These are phyloP conservation scores for Phylloscopus collybita DNA, from an alignment of 2,797 vertebrate species.

Conservation along the genomic window DNA sequence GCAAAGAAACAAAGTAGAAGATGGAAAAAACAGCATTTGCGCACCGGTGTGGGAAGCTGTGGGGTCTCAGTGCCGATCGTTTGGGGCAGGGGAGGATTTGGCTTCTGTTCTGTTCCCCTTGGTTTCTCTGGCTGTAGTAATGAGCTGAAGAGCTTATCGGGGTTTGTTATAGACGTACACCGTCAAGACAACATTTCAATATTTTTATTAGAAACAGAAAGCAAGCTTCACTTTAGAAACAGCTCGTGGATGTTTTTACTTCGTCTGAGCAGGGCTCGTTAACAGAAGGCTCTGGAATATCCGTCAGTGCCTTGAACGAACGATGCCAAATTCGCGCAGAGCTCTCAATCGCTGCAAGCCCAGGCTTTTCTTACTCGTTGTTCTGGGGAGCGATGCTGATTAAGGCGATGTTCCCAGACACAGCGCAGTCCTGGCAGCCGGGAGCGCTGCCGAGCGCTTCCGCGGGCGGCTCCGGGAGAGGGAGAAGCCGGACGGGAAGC, in stretches of 20 bases:
- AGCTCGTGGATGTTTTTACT: neutral
- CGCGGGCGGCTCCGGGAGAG: too few relatives aligned
- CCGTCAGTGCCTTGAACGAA: neutral
- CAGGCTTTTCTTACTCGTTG: accelerated
- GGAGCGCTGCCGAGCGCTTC: neutral
- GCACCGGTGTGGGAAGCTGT: accelerated
- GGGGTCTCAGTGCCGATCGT: neutral
- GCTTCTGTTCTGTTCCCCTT: neutral
- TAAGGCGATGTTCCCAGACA: accelerated
- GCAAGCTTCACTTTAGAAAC: neutral
- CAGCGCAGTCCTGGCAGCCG: accelerated
- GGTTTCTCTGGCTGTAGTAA: neutral
- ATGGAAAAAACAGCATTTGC: neutral
- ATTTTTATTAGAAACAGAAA: neutral
- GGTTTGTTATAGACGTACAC: accelerated
- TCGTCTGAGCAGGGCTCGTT: neutral
- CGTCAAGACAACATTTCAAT: neutral
- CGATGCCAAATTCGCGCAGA: neutral
- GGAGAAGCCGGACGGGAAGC: neutral
- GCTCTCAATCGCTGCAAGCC: neutral
- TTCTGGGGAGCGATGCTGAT: neutral
- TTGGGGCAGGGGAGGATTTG: neutral
- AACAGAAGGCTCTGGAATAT: neutral
- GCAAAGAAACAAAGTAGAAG: neutral
- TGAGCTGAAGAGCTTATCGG: neutral